Base-by-base conservation (phyloP, 2,113 vertebrate species). In the Trichechus manatus region DNA sequence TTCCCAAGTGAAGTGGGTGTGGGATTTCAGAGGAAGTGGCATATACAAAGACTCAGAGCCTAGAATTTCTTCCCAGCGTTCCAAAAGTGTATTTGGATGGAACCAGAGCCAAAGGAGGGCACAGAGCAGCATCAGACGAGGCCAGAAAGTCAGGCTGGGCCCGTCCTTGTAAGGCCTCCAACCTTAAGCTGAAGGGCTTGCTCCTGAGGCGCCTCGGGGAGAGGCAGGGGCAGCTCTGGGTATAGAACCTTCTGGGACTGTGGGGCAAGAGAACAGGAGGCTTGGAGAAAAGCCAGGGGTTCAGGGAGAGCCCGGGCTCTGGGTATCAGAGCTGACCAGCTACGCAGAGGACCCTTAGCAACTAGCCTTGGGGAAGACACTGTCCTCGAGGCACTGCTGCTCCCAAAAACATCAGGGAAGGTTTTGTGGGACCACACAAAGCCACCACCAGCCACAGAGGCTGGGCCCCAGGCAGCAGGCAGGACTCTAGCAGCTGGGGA, bases 41-140 rank as follows among this genome's bases (percentile, higher is more conserved):
- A 44, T 1, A 63, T 15, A 77, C 75, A 59, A 33, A 89, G 64
- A 68, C 77, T 87, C 5, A 3, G 47, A 64, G 13, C 27, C 78
- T 17, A 0, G 0, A 11, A 13, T 56, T 61, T 66, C 29, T 92
- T 53, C 78, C 47, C 50, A 19, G 78, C 1, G 47, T 80, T 86
- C 95, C 72, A 77, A 50, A 66, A 11, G 42, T 95, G 15, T 96
- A 97, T 93, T 96, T 89, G 56, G 83, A 17, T n/a, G 87, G 86
- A 81, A 56, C 90, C 6, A 22, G 87, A 84, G 3, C 22, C 3
- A 64, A 39, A 63, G 75, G 19, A 93, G 77, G 39, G 6, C 39
- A 42, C 0, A 31, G 56, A 75, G n/a, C 44, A 33, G 4, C 1
- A 9, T 42, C 44, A 66, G 44, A 9, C 3, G 66, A 68, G 42